Conservation (phyloP, 2,888 invertebrate species). For the Hetaerina titia region DNA sequence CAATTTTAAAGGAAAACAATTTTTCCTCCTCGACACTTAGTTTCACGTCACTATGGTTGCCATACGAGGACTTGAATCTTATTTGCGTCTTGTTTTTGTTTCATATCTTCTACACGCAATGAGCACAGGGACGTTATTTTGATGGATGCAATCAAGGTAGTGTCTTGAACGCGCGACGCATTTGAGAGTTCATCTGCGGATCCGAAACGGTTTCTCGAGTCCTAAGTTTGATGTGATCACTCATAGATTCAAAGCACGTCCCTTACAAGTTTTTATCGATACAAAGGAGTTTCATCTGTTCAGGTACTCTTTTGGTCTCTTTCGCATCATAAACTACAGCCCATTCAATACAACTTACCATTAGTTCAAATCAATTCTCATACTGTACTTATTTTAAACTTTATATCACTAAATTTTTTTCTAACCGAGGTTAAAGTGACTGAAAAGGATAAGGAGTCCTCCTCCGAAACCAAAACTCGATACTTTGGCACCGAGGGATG, state of each 20-base stretch:
- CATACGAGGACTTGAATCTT: background rate
- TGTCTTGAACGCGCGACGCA: background rate
- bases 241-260: background rate
- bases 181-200: background rate
- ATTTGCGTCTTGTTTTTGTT: background rate
- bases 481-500: no score
- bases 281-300: background rate
- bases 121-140: background rate
- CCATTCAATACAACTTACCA: background rate
- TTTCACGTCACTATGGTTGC: background rate
- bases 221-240: background rate
- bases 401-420: no score
- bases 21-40: background rate
- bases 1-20: background rate
- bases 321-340: background rate
- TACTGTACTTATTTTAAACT: no score
- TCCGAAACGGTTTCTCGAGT: background rate
- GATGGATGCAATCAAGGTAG: background rate
- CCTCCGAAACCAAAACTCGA: no score
- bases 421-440: no score
- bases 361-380: background rate
- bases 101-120: background rate
- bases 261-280: background rate
- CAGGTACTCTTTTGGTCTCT: background rate
- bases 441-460: no score